These are phyloP conservation scores for Sialis fuliginosa DNA, from an alignment of 2,888 invertebrate species.

Conservation along the genomic window DNA sequence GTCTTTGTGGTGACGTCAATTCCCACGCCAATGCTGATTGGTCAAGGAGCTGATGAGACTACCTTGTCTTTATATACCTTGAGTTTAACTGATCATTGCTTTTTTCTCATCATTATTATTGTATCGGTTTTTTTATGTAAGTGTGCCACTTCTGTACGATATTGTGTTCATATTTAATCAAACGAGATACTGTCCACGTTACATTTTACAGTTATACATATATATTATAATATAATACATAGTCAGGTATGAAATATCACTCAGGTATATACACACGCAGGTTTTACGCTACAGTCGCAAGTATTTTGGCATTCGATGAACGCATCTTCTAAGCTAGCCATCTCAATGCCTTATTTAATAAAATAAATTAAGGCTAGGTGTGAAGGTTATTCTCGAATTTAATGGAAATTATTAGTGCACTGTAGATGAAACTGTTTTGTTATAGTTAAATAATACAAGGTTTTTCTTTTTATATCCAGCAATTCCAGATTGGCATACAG, in stretches of 20 bases:
- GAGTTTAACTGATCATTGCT: neutral
- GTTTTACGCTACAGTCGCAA: neutral
- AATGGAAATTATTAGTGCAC: neutral
- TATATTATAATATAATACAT: neutral
- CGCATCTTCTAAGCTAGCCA: too few species aligned
- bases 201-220: neutral
- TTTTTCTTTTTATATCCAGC: neutral
- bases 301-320: neutral
- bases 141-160: slow-evolving; percentile 23
- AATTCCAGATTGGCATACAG: slow-evolving; percentile 6
- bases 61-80: too few species aligned
- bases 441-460: neutral
- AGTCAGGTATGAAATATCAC: neutral
- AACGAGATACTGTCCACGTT: neutral
- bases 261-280: neutral
- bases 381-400: neutral
- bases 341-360: slow-evolving; percentile 1
- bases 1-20: too few species aligned
- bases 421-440: neutral
- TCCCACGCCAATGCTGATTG: too few species aligned
- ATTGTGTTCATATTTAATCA: neutral
- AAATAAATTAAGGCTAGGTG: neutral
- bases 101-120: neutral
- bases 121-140: slow-evolving; percentile 19
- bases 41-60: too few species aligned